Base-by-base conservation (phyloP, 2,113 vertebrate species). In the Nothobranchius kuhntae region DNA sequence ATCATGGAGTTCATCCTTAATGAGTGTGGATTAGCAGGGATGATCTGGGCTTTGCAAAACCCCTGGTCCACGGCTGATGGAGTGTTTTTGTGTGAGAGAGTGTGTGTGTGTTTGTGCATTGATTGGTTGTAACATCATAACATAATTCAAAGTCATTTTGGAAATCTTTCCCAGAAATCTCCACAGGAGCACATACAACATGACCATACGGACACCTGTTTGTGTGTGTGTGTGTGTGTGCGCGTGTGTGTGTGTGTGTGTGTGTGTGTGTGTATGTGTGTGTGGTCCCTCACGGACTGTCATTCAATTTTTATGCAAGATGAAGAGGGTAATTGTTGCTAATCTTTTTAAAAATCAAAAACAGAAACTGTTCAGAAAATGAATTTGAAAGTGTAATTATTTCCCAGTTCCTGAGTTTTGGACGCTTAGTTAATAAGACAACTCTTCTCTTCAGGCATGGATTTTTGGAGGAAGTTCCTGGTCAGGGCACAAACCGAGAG, bases 1-100 rank as follows among this genome's bases (percentile, higher is more conserved):
- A 93, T 93, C 91, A 90, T 89, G 84, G 67, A 87, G 89, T 90
- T 92, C 87, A 90, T 92, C 87, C 89, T 89, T 94, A 94, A 93
- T 93, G 91, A 93, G 91, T 73, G 66, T 81, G 89, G 92, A 93
- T 94, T 94, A 94, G 84, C 79, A 63, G 65, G 91, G 91, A 93
- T 93, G 91, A 93, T 92, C 93, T 79, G 17, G 85, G 92, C 87
- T 92, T 93, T 93, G 84, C 85, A 70, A 76, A 88, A 87, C 81
- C 85, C 76, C 81, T 69, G 80, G 87, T 89, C 84, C 83, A 74
- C 67, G 47, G 70, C 76, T 76, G 71, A 53, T 60, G 66, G 40
- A 61, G 42, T 56, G 64, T 38, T 44, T 15, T 3, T 30, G 30
- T 30, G 30, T 30, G 30, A 3, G 30, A 3, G 30, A 3, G 30